Conservation (phyloP, 2,113 vertebrate genomes). For the Pheucticus melanocephalus region DNA sequence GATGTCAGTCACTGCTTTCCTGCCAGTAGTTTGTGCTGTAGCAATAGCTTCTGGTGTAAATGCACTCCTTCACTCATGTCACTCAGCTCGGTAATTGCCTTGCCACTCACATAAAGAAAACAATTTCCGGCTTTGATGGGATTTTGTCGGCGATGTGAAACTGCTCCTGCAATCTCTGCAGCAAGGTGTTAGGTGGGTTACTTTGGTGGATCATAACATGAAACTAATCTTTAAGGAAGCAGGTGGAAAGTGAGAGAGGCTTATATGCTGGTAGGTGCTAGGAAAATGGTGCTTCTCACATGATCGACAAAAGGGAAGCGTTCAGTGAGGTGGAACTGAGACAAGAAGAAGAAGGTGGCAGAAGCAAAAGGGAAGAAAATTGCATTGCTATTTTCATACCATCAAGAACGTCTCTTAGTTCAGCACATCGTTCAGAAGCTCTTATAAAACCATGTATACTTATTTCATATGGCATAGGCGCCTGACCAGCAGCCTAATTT, state of each 20-base stretch:
- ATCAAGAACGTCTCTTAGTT: not conserved
- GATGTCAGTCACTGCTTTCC: conserved; percentile 55
- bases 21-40: not conserved
- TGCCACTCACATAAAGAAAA: conserved; percentile 56
- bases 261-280: not conserved
- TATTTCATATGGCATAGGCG: not conserved
- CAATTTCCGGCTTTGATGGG: conserved; percentile 27
- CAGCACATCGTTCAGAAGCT: not conserved
- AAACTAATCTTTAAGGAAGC: conserved; percentile 52
- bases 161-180: conserved; percentile 9
- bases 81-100: conserved; percentile 50
- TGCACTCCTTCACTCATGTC: not conserved
- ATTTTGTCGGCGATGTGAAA: not conserved
- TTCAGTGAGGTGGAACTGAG: not conserved
- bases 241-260: not conserved
- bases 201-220: not conserved
- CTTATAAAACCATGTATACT: not conserved
- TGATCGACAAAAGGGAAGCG: not conserved
- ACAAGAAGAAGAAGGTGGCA: not conserved
- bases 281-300: not conserved
- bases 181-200: not conserved
- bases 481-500: not conserved
- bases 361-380: not conserved
- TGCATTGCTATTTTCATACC: not conserved
- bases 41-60: conserved; percentile 32